phyloP scores from a whole-genome alignment of 2,113 vertebrate species.

The Turdus rufiventris region DNA sequence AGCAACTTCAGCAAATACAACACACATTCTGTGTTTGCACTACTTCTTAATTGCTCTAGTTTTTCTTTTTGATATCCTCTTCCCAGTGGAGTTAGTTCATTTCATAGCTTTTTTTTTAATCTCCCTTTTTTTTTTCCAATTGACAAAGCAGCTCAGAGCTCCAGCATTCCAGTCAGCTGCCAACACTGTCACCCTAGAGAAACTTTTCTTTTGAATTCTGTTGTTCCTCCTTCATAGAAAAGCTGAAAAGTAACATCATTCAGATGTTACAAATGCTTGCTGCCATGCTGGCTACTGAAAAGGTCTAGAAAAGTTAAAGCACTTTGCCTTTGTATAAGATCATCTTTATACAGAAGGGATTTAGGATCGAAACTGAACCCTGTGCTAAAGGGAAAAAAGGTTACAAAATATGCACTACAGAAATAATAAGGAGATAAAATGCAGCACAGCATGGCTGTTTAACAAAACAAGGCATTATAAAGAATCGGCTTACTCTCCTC shows the following conservation, averaged over 20 bases:
- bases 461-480: neutral
- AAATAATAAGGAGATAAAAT: neutral
- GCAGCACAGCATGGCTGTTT: neutral
- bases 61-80: neutral
- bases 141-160: conserved; percentile 34
- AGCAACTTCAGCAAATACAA: neutral
- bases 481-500: neutral
- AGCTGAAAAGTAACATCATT: conserved; percentile 24
- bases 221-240: neutral
- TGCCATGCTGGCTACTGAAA: neutral
- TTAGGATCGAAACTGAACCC: neutral
- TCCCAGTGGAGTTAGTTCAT: neutral
- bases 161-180: conserved; percentile 20
- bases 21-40: neutral
- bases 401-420: neutral
- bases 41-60: neutral
- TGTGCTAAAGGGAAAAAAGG: neutral
- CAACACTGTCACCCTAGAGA: conserved; percentile 35
- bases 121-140: neutral
- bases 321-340: neutral
- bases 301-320: neutral
- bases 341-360: neutral
- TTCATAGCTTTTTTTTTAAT: neutral
- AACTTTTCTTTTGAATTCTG: conserved; percentile 16
- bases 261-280: neutral